phyloP scores from a whole-genome alignment of 2,888 invertebrate genomes.

The Drosophila setosimentum region DNA sequence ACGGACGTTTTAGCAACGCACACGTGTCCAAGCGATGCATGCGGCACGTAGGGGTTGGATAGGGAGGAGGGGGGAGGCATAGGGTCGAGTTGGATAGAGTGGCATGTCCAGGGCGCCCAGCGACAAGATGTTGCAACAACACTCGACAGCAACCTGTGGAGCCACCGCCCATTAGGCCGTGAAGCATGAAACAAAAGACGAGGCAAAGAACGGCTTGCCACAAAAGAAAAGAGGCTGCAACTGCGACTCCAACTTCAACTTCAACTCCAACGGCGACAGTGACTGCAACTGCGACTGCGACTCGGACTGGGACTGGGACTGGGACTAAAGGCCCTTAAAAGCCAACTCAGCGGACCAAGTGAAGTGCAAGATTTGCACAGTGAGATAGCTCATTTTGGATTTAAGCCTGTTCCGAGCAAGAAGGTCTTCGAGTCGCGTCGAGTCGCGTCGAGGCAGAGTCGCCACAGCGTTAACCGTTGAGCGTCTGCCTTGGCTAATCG shows the following conservation, averaged over 20 bases:
- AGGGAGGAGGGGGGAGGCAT: neutral
- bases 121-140: constrained; percentile 77
- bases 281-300: constrained; percentile 1
- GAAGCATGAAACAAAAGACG: constrained; percentile 78
- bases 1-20: constrained; percentile 80
- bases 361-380: constrained; percentile 75
- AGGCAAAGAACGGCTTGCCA: constrained; percentile 8
- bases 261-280: neutral
- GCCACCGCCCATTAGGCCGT: constrained; percentile 71
- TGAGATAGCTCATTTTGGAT: constrained; percentile 77
- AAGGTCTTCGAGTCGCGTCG: constrained; percentile 19
- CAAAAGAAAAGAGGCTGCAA: constrained; percentile 7
- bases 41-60: neutral
- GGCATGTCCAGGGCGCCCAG: constrained; percentile 67
- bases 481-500: constrained; percentile 76
- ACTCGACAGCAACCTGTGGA: constrained; percentile 79
- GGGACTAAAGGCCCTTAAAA: constrained; percentile 69
- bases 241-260: constrained; percentile 52
- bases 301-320: neutral
- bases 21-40: constrained; percentile 62
- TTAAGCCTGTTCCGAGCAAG: constrained; percentile 41
- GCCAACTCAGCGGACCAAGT: constrained; percentile 39
- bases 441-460: constrained; percentile 1
- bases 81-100: constrained; percentile 6
- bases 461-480: constrained; percentile 38